These are phyloP conservation scores for Oncorhynchus gorbuscha DNA, from an alignment of 2,113 vertebrate species.

Conservation along the genomic window DNA sequence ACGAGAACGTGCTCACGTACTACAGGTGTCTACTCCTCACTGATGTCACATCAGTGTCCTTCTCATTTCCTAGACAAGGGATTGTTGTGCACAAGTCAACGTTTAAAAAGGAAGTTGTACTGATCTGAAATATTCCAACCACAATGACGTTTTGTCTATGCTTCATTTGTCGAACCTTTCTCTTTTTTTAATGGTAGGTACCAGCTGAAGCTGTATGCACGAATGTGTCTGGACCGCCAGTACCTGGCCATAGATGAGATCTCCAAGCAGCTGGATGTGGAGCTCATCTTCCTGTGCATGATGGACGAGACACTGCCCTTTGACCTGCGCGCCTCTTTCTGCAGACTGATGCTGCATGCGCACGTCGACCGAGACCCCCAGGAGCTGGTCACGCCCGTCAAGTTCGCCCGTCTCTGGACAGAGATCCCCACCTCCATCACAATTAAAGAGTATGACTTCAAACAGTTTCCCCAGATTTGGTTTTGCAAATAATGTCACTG, in stretches of 20 bases:
- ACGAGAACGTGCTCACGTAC: slow-evolving; percentile 93
- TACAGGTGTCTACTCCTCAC: slow-evolving; percentile 80
- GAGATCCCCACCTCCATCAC: slow-evolving; percentile 94
- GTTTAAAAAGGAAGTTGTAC: too few species aligned
- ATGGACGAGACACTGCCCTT: slow-evolving; percentile 94
- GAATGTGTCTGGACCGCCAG: slow-evolving; percentile 97
- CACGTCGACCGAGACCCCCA: slow-evolving; percentile 97
- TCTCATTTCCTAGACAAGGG: too few species aligned
- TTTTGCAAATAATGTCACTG: too few species aligned
- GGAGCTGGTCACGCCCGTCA: slow-evolving; percentile 93
- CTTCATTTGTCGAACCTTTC: too few species aligned
- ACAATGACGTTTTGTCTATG: too few species aligned
- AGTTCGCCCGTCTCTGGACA: slow-evolving; percentile 95
- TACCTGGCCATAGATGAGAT: slow-evolving; percentile 97
- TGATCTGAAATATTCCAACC: too few species aligned
- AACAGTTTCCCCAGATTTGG: too few species aligned
- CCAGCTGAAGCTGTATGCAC: slow-evolving; percentile 95
- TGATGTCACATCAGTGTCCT: too few species aligned
- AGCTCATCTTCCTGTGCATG: slow-evolving; percentile 98
- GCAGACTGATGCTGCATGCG: slow-evolving; percentile 95
- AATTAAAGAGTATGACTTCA: slow-evolving; percentile 89
- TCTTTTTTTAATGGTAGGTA: slow-evolving; percentile 73
- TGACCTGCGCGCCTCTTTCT: slow-evolving; percentile 94
- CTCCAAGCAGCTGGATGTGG: slow-evolving; percentile 94
- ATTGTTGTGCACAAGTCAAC: too few species aligned